phyloP scores from a whole-genome alignment of 2,888 invertebrate species.

The Serrognathus titanus region DNA sequence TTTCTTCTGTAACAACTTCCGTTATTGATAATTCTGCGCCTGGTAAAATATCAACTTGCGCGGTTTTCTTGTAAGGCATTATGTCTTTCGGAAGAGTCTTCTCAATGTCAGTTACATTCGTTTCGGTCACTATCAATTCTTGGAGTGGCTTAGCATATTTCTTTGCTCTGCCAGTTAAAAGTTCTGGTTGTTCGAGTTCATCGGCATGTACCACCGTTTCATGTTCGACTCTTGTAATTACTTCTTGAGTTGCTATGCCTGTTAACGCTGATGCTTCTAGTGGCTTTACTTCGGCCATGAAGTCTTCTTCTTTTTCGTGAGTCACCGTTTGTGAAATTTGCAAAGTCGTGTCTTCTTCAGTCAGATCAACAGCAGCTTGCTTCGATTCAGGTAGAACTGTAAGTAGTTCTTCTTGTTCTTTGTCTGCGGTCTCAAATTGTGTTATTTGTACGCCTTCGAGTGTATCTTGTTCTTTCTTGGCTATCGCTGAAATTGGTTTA shows the following conservation, averaged over 20 bases:
- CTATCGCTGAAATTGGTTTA: constrained; percentile 48
- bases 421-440: constrained; percentile 52
- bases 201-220: constrained; percentile 49
- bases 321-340: constrained; percentile 47
- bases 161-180: constrained; percentile 50
- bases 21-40: constrained; percentile 61
- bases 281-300: constrained; percentile 43
- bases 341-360: constrained; percentile 41
- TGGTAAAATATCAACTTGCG: constrained; percentile 54
- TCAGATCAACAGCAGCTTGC: constrained; percentile 40
- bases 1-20: constrained; percentile 54
- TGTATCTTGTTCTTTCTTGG: constrained; percentile 50
- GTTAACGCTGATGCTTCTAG: constrained; percentile 45
- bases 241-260: constrained; percentile 48
- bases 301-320: constrained; percentile 50
- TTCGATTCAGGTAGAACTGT: constrained; percentile 40
- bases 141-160: constrained; percentile 49
- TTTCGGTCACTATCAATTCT: constrained; percentile 55
- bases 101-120: constrained; percentile 55
- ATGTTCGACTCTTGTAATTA: constrained; percentile 51
- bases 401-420: constrained; percentile 45
- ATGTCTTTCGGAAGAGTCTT: constrained; percentile 50
- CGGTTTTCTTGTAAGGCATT: constrained; percentile 55
- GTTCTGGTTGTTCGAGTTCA: constrained; percentile 45
- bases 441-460: constrained; percentile 56